A percentile compares a stretch with the other conserved stretches of the same genome.
phyloP scores from a whole-genome alignment of 2,113 vertebrate species.

The Aythya baeri region DNA sequence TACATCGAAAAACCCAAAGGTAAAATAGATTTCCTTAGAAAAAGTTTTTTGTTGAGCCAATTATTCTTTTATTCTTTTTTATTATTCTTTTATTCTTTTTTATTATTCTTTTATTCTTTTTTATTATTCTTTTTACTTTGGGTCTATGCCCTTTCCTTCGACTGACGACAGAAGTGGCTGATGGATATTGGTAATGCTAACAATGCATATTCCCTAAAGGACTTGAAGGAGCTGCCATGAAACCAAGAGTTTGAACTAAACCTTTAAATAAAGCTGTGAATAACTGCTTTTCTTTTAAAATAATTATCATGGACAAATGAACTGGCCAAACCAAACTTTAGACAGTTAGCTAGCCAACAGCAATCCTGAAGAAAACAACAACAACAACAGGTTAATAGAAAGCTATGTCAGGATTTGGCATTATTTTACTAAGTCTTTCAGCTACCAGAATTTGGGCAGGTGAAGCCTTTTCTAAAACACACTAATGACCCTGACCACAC shows the following conservation, averaged over 20 bases:
- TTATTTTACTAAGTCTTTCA: neutral
- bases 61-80: neutral
- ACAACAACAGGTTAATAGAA: neutral
- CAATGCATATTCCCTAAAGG: neutral
- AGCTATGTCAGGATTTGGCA: neutral
- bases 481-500: fast-evolving
- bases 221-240: neutral
- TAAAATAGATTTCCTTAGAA: neutral
- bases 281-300: neutral
- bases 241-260: neutral
- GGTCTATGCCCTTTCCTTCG: neutral
- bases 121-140: constrained; percentile 1
- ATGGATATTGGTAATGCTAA: neutral
- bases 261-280: neutral
- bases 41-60: neutral
- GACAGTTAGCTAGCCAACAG: neutral
- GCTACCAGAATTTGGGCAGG: neutral
- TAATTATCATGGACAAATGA: neutral
- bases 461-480: neutral
- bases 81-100: too few relatives aligned
- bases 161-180: neutral
- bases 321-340: neutral
- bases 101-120: too few relatives aligned
- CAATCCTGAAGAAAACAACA: neutral
- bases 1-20: neutral